Base-by-base conservation (phyloP, 2,113 vertebrate genomes). In the Sylvietta virens region DNA sequence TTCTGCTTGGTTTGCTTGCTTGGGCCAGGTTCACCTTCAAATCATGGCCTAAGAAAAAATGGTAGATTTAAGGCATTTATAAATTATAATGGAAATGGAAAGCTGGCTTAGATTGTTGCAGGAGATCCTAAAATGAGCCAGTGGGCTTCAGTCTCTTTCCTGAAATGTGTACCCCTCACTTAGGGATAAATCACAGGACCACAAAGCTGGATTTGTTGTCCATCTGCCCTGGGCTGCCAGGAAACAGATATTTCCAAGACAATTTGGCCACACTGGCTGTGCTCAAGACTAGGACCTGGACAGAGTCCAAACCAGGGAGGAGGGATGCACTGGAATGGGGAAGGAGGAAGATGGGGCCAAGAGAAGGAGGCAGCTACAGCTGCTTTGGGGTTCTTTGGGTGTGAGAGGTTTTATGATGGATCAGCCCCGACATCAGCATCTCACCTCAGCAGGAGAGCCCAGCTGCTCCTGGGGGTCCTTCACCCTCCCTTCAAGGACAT, bases 281-380 rank as follows among this genome's bases (percentile, higher is more conserved):
- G 35, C 33, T 56, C 0, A 0, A 47, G 24, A 15, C 17, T 50
- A 53, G 44, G 40, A 53, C 31, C 10, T 30, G 22, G 23, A 76
- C 31, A 33, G 40, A 24, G 15, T 23, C 26, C 22, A 35, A 28
- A 12, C 6, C 40, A 47, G 31, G 40, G 62, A 61, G 30, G 15
- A 42, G 56, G 21, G 54, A 47, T 27, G 24, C 24, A 19, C 26
- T 54, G 62, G 54, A 35, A 14, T 11, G 21, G 30, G 11, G 40
- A 42, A 42, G 62, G 40, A 82, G 40, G 40, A 77, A 47, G 56
- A 33, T 77, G 48, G 18, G 40, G 42, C 40, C 26, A 13, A 8
- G 62, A 70, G 62, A 35, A 54, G 12, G 31, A 69, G 71, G 27
- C 26, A 70, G 31, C 54, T 24, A 4, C 26, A 33, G 35, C 26